Base-by-base conservation (phyloP, 2,113 vertebrate genomes). In the Myrmecobius fasciatus region DNA sequence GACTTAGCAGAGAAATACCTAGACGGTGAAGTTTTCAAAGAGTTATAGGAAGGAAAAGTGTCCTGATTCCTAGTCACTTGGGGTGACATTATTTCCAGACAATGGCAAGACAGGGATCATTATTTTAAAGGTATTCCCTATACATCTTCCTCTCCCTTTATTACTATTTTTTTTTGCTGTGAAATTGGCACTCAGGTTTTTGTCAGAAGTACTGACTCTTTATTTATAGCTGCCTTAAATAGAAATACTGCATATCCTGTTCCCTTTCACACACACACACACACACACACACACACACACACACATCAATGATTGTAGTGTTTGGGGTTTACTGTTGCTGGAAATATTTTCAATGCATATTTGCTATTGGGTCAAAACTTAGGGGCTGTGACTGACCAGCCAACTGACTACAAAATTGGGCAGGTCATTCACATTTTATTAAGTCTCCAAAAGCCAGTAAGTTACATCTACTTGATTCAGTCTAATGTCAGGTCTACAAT, bases 171-270 rank as follows among this genome's bases (percentile, higher is more conserved):
- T 97, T 96, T 96, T 94, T 53, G 92, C 67, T 90, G 52, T 91
- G 53, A 93, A 97, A 95, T 96, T 95, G 89, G 91, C 90, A 98
- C 83, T 75, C 93, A 94, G 91, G 93, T 88, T 91, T 96, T 97
- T 52, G 96, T 96, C 94, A 94, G 91, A 52, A 14, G 60, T 36
- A 67, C 92, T 94, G 94, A 93, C 36, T 94, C 90, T 97, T 53
- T 96, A 92, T 56, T 97, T 2, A 25, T 94, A 98, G 97, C 95
- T 98, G 96, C 97, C 96, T 98, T 97, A 95, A 97, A 97, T 91
- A 97, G 92, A 98, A 97, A 89, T 75, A 95, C 94, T 96, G 51
- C 96, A 94, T 94, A 97, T 49, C 90, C 89, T 89, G 90, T 90
- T 96, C 49, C 96, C 96, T 97, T 97, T 95, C 24, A 53, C 53